Evolutionary conservation across 2,888 invertebrate species (phyloP), one percentile per base, ranked within the genome.

Genomic region (Andrena camellia): DNA sequence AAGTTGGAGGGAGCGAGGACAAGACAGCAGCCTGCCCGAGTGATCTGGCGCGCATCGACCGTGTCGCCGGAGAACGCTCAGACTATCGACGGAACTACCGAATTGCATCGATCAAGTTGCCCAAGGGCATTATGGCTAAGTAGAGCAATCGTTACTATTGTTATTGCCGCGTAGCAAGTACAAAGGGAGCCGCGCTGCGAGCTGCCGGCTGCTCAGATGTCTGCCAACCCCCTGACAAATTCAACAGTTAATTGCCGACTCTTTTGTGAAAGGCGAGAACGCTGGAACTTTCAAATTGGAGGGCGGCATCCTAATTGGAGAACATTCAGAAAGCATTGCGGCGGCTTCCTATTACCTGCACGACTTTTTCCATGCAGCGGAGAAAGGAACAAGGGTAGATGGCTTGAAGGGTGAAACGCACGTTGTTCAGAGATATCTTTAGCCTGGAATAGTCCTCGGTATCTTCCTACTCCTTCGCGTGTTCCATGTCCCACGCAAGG

Each of bases 1-100:
- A 59, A 63, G 42, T 76, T 52, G 3, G 54, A 10, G 6, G 50
- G n/a, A 17, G 26, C 57, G 48, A 35, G 62, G 62, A 48, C 67
- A 69, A n/a, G 68, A 13, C 57, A 29, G n/a, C 10, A 64, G 42
- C 62, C 60, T 68, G 52, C 23, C 33, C 48, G 23, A 62, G 62
- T 57, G 54, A 57, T 68, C 62, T 33, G 78, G 20, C 35, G 50
- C 20, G 13, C 42, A 74, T 68, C 68, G 78, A 73, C 67, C 13
- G 67, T 62, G 50, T 35, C 54, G 20, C 26, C 48, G 4, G 57
- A 48, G 10, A 74, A 48, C 31, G 42, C 29, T n/a, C 60, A 1
- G 10, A 2, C 23, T 48, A 78, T 75, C 63, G 57, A 67, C 54
- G n/a, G 62, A 63, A 63, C 23, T 54, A 17, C 29, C 23, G 35